Evolutionary conservation across 2,113 vertebrate genomes (phyloP).

Genomic region (Porphyrio hochstetteri): DNA sequence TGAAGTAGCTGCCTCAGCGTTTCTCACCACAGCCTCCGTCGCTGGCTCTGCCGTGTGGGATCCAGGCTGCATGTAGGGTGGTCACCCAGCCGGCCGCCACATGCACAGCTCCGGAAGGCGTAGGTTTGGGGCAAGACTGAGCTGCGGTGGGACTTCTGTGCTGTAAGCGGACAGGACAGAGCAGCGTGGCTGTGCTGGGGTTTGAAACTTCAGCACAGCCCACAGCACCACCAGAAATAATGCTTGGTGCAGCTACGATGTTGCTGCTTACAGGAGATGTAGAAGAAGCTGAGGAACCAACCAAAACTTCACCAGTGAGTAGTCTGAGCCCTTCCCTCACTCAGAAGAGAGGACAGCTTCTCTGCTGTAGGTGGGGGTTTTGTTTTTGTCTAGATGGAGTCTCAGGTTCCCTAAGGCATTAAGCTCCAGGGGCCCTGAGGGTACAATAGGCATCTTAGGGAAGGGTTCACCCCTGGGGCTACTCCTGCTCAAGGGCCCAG

Average conservation of each 20-base stretch:
- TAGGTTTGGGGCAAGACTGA: not conserved
- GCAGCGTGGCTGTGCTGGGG: accelerated
- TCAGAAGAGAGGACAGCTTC: not conserved
- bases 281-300: not conserved
- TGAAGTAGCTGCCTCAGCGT: not conserved
- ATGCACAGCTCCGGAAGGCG: accelerated
- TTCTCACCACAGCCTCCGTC: not conserved
- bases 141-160: not conserved
- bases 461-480: not conserved
- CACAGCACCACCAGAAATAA: not conserved
- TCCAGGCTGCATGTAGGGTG: accelerated
- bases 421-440: not conserved
- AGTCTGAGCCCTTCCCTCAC: not conserved
- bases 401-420: not conserved
- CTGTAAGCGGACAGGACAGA: not conserved
- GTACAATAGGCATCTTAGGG: not conserved
- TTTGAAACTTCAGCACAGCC: not conserved
- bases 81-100: accelerated
- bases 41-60: accelerated
- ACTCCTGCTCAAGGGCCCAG: not conserved
- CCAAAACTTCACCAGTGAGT: not conserved
- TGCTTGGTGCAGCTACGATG: not conserved
- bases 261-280: not conserved
- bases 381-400: not conserved
- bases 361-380: not conserved